These are phyloP conservation scores for Scolanthus callimorphus DNA, from an alignment of 92 coral and sea anemone genomes.

Conservation along the genomic window DNA sequence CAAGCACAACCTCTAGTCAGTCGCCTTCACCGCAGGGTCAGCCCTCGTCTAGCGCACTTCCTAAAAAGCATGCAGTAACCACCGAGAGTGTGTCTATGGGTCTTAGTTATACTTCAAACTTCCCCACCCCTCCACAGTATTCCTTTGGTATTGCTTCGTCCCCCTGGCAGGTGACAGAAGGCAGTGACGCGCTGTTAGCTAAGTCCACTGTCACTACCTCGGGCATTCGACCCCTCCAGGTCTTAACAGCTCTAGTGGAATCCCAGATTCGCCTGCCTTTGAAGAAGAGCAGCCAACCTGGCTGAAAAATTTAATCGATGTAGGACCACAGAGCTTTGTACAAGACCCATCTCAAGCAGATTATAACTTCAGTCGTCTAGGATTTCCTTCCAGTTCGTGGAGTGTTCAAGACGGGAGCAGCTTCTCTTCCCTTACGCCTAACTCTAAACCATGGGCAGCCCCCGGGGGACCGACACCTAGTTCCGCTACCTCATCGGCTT, in stretches of 20 bases:
- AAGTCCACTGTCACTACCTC: conserved; percentile 30
- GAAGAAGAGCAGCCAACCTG: conserved; percentile 74
- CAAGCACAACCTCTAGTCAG: conserved; percentile 4
- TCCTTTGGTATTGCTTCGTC: conserved; percentile 36
- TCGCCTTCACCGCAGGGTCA: conserved; percentile 21
- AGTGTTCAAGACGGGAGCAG: conserved; percentile 65
- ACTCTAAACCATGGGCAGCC: conserved; percentile 87
- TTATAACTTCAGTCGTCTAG: conserved; percentile 72
- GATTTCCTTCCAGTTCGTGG: conserved; percentile 70
- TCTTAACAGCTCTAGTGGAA: conserved; percentile 49
- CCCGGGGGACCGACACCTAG: conserved; percentile 76
- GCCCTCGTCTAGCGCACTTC: conserved; percentile 9
- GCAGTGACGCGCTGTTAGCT: conserved; percentile 19
- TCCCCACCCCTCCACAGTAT: conserved; percentile 7
- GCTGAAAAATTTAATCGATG: conserved; percentile 67
- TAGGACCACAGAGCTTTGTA: not conserved
- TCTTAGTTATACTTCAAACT: too few species aligned
- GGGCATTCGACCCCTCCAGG: conserved; percentile 95
- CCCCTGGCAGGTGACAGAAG: conserved; percentile 63
- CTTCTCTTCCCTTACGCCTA: conserved; percentile 48
- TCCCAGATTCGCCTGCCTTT: conserved; percentile 65
- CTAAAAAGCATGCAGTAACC: conserved; percentile 6
- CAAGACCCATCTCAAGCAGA: not conserved
- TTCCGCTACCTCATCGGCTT: conserved; percentile 36
- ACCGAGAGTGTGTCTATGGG: not conserved